A percentile compares a stretch with the other conserved stretches of the same genome.
Conservation (phyloP, 2,888 invertebrate genomes). For the Spialia ferax region DNA sequence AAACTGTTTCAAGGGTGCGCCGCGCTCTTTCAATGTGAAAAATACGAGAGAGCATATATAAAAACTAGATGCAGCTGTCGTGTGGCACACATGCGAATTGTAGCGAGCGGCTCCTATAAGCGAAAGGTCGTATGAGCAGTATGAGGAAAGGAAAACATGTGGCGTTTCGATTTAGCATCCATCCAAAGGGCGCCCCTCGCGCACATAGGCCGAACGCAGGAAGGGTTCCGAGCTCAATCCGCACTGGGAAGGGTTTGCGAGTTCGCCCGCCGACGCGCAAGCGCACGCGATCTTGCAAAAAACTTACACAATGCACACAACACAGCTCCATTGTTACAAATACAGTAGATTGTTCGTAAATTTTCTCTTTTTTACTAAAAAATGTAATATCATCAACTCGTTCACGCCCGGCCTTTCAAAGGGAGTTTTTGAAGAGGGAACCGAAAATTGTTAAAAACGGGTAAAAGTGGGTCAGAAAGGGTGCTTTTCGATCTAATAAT, state of each 20-base stretch:
- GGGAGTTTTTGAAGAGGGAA: conserved; percentile 81
- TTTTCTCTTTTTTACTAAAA: conserved; percentile 77
- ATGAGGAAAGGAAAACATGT: conserved; percentile 49
- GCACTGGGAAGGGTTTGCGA: conserved; percentile 80
- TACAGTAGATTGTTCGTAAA: conserved; percentile 85
- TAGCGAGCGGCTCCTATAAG: conserved; percentile 56
- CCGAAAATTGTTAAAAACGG: conserved; percentile 81
- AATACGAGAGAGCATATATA: conserved; percentile 84
- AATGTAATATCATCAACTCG: conserved; percentile 87
- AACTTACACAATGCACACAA: conserved; percentile 80
- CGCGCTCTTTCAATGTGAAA: conserved; percentile 80
- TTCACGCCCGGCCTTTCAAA: conserved; percentile 86
- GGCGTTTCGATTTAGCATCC: conserved; percentile 52
- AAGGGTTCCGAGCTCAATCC: conserved; percentile 81
- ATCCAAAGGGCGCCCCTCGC: conserved; percentile 64
- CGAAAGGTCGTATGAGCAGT: conserved; percentile 63
- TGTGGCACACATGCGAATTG: conserved; percentile 84
- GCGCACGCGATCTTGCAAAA: conserved; percentile 85
- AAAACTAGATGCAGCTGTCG: conserved; percentile 85
- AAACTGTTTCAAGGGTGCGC: conserved; percentile 87
- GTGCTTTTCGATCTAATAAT: conserved; percentile 85
- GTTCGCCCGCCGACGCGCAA: conserved; percentile 83
- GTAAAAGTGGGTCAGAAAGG: conserved; percentile 87
- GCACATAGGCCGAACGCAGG: conserved; percentile 65
- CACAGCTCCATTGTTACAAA: conserved; percentile 84